These are phyloP conservation scores for Platalea minor DNA, from an alignment of 2,797 vertebrate genomes.

Conservation along the genomic window DNA sequence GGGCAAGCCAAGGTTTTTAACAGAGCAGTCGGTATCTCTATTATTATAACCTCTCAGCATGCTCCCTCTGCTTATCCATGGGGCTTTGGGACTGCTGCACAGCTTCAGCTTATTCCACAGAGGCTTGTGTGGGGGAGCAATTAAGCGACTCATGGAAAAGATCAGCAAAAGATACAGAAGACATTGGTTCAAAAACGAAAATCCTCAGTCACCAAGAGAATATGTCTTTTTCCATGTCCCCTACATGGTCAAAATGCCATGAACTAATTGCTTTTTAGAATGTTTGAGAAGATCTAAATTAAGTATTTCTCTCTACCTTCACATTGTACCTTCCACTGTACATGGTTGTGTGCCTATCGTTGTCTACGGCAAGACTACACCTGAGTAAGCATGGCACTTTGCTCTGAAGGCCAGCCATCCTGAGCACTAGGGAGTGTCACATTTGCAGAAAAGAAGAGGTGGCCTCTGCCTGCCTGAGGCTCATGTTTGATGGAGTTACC, in stretches of 20 bases:
- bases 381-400: neutral
- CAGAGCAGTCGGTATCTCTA: neutral
- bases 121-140: neutral
- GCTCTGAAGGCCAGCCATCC: neutral
- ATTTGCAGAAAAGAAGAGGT: neutral
- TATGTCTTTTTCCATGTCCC: neutral
- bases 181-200: neutral
- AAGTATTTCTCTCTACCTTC: neutral
- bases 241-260: neutral
- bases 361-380: rapidly evolving
- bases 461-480: neutral
- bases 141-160: neutral
- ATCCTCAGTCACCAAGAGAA: neutral
- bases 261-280: neutral
- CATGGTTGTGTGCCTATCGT: neutral
- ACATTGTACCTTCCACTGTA: neutral
- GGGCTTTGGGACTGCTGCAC: neutral
- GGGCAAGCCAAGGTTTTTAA: neutral
- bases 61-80: neutral
- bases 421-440: neutral
- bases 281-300: neutral
- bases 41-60: neutral
- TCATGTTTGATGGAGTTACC: neutral
- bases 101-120: neutral
- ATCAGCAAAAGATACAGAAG: neutral